Conservation (phyloP, 1,140 invertebrate species). For the Chymomyza costata region DNA sequence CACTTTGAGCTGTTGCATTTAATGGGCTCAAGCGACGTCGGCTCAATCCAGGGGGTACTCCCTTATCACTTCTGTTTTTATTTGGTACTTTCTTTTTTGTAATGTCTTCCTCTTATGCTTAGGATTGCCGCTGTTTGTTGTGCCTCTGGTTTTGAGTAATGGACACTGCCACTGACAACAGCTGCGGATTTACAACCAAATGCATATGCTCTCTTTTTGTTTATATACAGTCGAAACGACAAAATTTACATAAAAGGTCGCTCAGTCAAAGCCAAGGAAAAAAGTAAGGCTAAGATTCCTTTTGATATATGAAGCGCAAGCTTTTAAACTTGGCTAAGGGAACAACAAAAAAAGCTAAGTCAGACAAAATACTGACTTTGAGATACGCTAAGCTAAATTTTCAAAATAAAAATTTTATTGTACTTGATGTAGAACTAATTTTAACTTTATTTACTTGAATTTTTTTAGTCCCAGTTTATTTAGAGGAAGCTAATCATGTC, state of each 20-base stretch:
- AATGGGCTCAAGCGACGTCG: slow-evolving; percentile 36
- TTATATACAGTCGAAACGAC: too few species aligned
- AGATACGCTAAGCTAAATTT: too few species aligned
- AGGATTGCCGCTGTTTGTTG: slow-evolving; percentile 17
- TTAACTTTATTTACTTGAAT: too few species aligned
- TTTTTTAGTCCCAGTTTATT: too few species aligned
- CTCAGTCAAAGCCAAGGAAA: slow-evolving; percentile 40
- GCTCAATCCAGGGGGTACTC: neutral
- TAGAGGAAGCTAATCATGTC: too few species aligned
- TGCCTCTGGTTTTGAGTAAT: slow-evolving; percentile 55
- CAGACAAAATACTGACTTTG: too few species aligned
- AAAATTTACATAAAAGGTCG: slow-evolving; percentile 64
- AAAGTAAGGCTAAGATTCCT: slow-evolving; percentile 31
- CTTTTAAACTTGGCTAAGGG: too few species aligned
- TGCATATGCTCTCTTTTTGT: too few species aligned
- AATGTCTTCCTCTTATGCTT: neutral
- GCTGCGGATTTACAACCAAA: slow-evolving; percentile 62
- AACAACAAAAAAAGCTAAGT: too few species aligned
- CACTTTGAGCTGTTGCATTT: slow-evolving; percentile 61
- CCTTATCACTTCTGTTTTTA: neutral
- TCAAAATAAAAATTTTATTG: too few species aligned
- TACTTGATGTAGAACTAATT: too few species aligned
- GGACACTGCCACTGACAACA: slow-evolving; percentile 61
- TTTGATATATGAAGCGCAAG: slow-evolving; percentile 48
- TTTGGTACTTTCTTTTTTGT: neutral